Evolutionary conservation across 1,140 invertebrate species (phyloP), one percentile per base, ranked within the genome.

Genomic region (Philotrypesis tridentata): DNA sequence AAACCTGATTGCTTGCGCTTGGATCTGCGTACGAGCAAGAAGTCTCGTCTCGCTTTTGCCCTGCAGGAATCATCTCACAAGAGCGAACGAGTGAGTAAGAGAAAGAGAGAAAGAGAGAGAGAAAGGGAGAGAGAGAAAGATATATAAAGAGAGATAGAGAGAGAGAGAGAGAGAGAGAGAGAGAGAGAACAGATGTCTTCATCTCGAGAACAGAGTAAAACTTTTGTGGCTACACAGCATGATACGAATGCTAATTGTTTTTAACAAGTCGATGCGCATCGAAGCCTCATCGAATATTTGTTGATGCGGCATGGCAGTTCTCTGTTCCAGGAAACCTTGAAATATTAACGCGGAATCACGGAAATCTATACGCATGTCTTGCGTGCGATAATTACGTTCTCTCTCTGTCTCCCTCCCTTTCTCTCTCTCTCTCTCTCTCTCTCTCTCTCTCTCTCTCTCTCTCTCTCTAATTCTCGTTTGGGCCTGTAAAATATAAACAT

Each of bases 1-100:
- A 75, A 76, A 75, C 60, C 48, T 67, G 60, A 73, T 80, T 80
- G 33, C 68, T 29, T 65, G 63, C 61, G n/a, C 29, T 2, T 8
- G 63, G 9, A 63, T 23, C 33, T 75, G 73, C 27, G 37, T 29
- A 29, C 3, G 74, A 55, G 23, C 12, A 65, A 29, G 67, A 21
- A n/a, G 27, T 29, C 61, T 65, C 61, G 61, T 11, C 27, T 25
- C 23, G 9, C 27, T 65, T 65, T 25, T 29, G 61, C 61, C 61
- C 27, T 21, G 25, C 61, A 29, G 61, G 61, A 65, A 65, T 65
- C 61, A 65, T 55, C 48, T 55, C 48, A 21, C 48, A 21, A 14
- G 1, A 3, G 61, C 31, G 67, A 11, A 17, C 63, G n/a, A n/a
- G n/a, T n/a, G n/a, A n/a, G n/a, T n/a, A n/a, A n/a, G n/a, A n/a